These are phyloP conservation scores for Xiphophorus birchmanni DNA, from an alignment of 2,797 vertebrate genomes.

Conservation along the genomic window DNA sequence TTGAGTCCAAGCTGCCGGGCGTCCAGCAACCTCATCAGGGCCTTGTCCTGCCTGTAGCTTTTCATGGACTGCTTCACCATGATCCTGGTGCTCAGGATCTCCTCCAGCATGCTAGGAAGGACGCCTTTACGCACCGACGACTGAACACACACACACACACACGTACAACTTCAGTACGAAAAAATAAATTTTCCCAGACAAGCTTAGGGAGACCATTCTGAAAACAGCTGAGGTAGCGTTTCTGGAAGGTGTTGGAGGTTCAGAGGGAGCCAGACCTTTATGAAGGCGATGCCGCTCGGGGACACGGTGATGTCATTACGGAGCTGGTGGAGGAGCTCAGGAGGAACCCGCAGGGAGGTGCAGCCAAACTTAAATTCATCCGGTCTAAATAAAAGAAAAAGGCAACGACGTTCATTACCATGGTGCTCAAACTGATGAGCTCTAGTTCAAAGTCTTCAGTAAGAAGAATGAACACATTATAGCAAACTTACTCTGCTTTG, in stretches of 20 bases:
- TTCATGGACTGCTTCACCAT: conserved; percentile 99
- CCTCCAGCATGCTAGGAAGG: conserved; percentile 94
- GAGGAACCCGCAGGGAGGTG: conserved; percentile 89
- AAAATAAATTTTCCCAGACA: neutral
- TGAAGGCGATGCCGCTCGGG: conserved; percentile 92
- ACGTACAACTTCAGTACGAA: neutral
- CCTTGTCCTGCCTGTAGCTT: conserved; percentile 89
- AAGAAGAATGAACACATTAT: neutral
- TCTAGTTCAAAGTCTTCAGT: neutral
- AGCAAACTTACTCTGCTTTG: neutral
- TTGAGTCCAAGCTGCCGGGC: conserved; percentile 96
- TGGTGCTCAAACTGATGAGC: too few species aligned
- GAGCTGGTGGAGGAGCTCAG: conserved; percentile 91
- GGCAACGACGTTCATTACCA: neutral
- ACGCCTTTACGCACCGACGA: conserved; percentile 92
- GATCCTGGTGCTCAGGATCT: conserved; percentile 93
- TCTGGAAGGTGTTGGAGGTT: neutral
- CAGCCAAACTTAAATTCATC: conserved; percentile 97
- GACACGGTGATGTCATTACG: conserved; percentile 93
- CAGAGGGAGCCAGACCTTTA: conserved; percentile 85
- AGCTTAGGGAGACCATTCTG: neutral
- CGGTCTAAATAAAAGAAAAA: conserved; percentile 76
- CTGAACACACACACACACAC: conserved; percentile 63
- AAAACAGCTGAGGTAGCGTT: neutral
- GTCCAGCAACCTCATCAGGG: conserved; percentile 89